These are phyloP conservation scores for Gobio gobio DNA, from an alignment of 2,113 vertebrate species.

Conservation along the genomic window DNA sequence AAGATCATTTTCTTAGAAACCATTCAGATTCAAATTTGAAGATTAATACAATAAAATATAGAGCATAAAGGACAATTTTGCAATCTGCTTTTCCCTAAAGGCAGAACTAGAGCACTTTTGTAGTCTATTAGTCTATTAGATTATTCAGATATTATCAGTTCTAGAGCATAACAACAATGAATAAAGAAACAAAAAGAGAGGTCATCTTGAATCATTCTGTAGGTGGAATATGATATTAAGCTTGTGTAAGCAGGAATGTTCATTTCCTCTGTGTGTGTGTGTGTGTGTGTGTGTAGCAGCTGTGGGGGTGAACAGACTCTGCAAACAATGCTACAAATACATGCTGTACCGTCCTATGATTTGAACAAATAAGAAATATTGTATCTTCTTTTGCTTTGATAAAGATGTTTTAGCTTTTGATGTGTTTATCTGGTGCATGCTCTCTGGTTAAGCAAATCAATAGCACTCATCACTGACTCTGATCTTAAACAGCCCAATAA, in stretches of 20 bases:
- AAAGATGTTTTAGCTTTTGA: neutral
- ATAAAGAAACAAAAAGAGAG: neutral
- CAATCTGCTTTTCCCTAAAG: neutral
- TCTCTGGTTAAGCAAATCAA: neutral
- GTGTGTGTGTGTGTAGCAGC: neutral
- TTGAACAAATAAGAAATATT: neutral
- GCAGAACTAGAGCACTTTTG: neutral
- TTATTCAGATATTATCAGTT: neutral
- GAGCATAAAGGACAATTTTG: neutral
- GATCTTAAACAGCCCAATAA: neutral
- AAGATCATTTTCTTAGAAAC: neutral
- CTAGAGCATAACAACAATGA: neutral
- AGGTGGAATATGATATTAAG: constrained; percentile 28
- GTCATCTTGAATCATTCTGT: neutral
- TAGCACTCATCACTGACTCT: neutral
- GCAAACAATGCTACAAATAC: neutral
- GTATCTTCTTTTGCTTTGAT: neutral
- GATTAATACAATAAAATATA: neutral
- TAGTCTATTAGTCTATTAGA: neutral
- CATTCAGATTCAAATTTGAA: neutral
- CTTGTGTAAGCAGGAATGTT: constrained; percentile 3
- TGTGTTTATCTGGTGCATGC: neutral
- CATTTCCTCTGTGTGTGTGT: neutral
- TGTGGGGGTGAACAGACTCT: neutral
- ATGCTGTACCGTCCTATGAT: neutral